Conservation (phyloP, 2,888 invertebrate genomes). For the Meiosimyza decipiens region DNA sequence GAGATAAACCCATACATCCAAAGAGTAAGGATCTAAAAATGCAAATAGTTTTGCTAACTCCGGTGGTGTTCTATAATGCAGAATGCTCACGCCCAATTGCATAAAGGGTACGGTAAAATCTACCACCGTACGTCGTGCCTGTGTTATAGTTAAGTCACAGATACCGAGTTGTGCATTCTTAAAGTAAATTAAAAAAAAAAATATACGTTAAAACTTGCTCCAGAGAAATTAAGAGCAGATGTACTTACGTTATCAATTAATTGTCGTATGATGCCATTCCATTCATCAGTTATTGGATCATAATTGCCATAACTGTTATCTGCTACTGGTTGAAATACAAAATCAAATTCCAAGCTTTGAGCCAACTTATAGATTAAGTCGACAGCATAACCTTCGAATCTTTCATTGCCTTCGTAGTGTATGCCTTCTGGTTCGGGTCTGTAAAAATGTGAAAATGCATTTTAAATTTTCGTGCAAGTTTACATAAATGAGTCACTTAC, state of each 20-base stretch:
- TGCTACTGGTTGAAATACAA: constrained; percentile 76
- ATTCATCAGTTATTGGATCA: constrained; percentile 76
- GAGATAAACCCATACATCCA: constrained; percentile 91
- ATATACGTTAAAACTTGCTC: not conserved
- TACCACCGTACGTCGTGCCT: constrained; percentile 85
- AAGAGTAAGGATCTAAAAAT: constrained; percentile 86
- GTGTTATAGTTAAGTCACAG: constrained; percentile 97
- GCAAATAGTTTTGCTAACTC: constrained; percentile 85
- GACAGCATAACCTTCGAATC: constrained; percentile 89
- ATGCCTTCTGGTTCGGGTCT: constrained; percentile 55
- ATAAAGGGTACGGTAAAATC: constrained; percentile 98
- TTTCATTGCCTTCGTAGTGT: constrained; percentile 75
- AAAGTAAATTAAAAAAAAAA: constrained; percentile 24
- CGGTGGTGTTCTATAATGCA: constrained; percentile 79
- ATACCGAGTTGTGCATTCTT: constrained; percentile 95
- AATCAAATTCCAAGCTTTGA: constrained; percentile 75
- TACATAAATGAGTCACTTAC: constrained; percentile 46
- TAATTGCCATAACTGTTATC: constrained; percentile 79
- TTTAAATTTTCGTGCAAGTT: not conserved
- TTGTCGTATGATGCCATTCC: constrained; percentile 82
- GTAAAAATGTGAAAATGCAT: constrained; percentile 2
- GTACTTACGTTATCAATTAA: constrained; percentile 77
- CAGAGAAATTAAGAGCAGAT: not conserved
- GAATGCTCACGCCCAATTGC: constrained; percentile 92
- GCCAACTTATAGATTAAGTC: constrained; percentile 89